Evolutionary conservation across 35 echinoderm and acorn worm genomes (phyloP).

Genomic region (Eucidaris tribuloides): DNA sequence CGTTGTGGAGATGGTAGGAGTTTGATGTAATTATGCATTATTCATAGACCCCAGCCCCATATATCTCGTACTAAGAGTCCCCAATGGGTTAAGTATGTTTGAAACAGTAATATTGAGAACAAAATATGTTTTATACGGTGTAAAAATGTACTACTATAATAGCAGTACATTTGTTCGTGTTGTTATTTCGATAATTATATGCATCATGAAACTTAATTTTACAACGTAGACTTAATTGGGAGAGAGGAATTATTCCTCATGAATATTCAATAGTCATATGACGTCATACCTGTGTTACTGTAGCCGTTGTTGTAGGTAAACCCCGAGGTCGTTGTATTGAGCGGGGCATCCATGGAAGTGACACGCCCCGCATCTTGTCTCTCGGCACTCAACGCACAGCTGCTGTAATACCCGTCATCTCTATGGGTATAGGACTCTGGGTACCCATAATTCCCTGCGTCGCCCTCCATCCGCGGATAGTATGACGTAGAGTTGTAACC

Average conservation of each 20-base stretch:
- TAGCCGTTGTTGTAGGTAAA: constrained; percentile 14
- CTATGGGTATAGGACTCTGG: constrained; percentile 23
- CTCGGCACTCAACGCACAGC: constrained; percentile 69
- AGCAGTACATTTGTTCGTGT: neutral
- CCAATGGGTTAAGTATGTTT: too few species aligned
- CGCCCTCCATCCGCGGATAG: constrained; percentile 10
- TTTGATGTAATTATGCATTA: too few species aligned
- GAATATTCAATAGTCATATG: neutral
- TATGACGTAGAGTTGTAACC: constrained; percentile 52
- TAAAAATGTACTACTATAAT: neutral
- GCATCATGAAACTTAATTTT: neutral
- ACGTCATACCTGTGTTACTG: constrained; percentile 10
- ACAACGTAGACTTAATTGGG: neutral
- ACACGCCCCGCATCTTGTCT: constrained; percentile 23
- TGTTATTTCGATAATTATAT: neutral
- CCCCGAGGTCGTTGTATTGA: neutral
- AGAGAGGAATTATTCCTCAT: too few species aligned
- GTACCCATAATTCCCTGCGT: neutral
- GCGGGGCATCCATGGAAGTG: constrained; percentile 43
- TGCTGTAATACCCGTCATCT: constrained; percentile 72
- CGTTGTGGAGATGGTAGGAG: too few species aligned
- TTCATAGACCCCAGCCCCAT: too few species aligned
- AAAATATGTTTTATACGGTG: neutral
- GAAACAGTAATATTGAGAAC: neutral
- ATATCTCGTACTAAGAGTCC: too few species aligned